phyloP scores from a whole-genome alignment of 2,113 vertebrate genomes.

The Verasper variegatus region DNA sequence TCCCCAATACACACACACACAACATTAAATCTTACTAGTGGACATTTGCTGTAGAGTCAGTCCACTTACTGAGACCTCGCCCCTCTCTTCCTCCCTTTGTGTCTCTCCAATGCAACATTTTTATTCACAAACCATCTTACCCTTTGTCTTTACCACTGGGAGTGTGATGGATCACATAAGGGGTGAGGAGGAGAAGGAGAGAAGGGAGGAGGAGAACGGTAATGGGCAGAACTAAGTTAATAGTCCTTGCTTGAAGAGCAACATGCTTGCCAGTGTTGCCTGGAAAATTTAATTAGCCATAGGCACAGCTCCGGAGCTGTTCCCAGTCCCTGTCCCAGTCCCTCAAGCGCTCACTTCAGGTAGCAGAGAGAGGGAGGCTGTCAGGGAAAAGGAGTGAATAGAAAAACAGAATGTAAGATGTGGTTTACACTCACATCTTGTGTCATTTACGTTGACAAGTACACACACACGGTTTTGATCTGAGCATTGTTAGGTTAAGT shows the following conservation, averaged over 20 bases:
- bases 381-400: neutral
- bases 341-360: conserved; percentile 22
- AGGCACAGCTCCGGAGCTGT: conserved; percentile 32
- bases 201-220: conserved; percentile 47
- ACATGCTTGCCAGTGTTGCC: conserved; percentile 69
- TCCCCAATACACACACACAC: neutral
- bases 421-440: conserved; percentile 1
- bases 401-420: neutral
- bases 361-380: neutral
- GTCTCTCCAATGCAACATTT: conserved; percentile 4
- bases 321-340: conserved; percentile 27
- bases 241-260: conserved; percentile 73
- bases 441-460: conserved; percentile 21
- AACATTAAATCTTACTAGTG: neutral
- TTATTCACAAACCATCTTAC: conserved; percentile 1
- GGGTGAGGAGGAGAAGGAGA: conserved; percentile 39
- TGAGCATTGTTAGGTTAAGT: neutral
- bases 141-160: conserved; percentile 22
- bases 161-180: conserved; percentile 55
- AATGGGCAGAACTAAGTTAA: conserved; percentile 79
- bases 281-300: conserved; percentile 79
- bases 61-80: conserved; percentile 10
- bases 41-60: neutral
- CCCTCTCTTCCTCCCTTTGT: conserved; percentile 15
- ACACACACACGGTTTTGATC: conserved; percentile 6